Conservation (phyloP, 2,797 vertebrate genomes). For the Rachycentron canadum region DNA sequence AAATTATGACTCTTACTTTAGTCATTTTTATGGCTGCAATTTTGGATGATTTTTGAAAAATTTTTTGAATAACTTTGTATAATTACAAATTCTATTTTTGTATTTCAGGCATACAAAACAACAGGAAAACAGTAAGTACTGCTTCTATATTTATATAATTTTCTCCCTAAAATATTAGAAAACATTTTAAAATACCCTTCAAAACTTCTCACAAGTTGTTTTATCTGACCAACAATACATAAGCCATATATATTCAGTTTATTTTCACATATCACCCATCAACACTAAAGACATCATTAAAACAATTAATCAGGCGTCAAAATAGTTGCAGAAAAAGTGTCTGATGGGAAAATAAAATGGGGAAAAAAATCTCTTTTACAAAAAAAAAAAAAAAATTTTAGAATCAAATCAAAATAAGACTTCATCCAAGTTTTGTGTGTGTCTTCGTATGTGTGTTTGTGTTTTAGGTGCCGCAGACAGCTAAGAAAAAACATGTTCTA, state of each 20-base stretch:
- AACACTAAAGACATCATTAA: neutral
- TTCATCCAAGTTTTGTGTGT: neutral
- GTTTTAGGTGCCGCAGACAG: constrained; percentile 71
- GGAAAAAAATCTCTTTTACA: neutral
- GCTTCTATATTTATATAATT: neutral
- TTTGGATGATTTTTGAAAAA: neutral
- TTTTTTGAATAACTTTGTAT: neutral
- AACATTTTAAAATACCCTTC: neutral
- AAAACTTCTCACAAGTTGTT: neutral
- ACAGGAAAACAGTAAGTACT: constrained; percentile 80
- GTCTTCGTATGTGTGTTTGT: constrained; percentile 21
- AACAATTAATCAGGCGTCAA: neutral
- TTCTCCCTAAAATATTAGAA: neutral
- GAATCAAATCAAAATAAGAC: neutral
- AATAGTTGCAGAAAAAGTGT: neutral
- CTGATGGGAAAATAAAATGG: neutral
- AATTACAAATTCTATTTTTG: constrained; percentile 3
- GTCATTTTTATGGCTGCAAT: neutral
- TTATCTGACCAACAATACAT: neutral
- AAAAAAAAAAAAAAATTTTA: neutral
- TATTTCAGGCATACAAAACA: constrained; percentile 77
- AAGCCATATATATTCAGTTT: neutral
- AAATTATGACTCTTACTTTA: too few relatives aligned
- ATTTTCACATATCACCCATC: neutral
- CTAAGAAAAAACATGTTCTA: constrained; percentile 80